Evolutionary conservation across 2,888 invertebrate species (phyloP).

Genomic region (Aspidiotus destructor): DNA sequence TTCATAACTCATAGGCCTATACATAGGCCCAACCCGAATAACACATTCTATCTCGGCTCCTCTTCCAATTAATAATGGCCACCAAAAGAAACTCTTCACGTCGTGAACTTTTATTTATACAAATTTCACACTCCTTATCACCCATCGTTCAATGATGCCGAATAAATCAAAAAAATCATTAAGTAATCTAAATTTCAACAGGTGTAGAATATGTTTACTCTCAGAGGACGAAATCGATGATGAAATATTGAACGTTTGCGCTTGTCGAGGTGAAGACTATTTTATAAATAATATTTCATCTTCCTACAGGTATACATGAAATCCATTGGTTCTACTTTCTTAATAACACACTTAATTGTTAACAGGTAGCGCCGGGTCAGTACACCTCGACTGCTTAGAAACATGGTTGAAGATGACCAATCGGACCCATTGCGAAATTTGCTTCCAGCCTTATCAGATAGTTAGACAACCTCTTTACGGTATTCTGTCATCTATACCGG

Average conservation of each 20-base stretch:
- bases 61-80: too few species aligned
- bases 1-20: too few species aligned
- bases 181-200: neutral
- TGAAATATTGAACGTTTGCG: neutral
- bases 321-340: too few species aligned
- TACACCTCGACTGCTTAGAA: constrained; percentile 1
- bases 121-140: too few species aligned
- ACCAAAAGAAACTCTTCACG: too few species aligned
- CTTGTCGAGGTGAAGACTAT: neutral
- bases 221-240: neutral
- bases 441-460: neutral
- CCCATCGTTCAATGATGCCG: too few species aligned
- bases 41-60: too few species aligned
- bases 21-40: too few species aligned
- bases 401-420: neutral
- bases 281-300: neutral
- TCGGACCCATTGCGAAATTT: neutral
- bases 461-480: neutral
- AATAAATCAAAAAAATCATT: neutral
- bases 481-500: neutral
- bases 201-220: neutral
- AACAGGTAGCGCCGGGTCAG: neutral
- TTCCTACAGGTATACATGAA: too few species aligned
- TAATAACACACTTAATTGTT: neutral
- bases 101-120: too few species aligned